phyloP scores from a whole-genome alignment of 2,888 invertebrate genomes.

The Masnerella sp. region DNA sequence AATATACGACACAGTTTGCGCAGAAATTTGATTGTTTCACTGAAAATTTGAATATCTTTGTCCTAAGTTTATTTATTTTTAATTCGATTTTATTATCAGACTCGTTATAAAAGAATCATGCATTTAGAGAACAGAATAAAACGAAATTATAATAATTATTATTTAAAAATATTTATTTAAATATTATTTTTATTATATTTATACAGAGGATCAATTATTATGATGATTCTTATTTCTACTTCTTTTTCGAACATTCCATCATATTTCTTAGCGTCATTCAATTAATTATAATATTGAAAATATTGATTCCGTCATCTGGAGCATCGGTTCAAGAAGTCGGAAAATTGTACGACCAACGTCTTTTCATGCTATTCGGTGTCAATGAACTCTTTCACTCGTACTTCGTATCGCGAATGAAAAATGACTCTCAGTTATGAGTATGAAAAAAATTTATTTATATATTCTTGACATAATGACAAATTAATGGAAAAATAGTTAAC shows the following conservation, averaged over 20 bases:
- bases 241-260: background rate
- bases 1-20: background rate
- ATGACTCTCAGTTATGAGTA: background rate
- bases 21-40: background rate
- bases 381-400: conserved; percentile 5
- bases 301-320: background rate
- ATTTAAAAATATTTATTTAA: too few relatives aligned
- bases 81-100: too few relatives aligned
- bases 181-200: too few relatives aligned
- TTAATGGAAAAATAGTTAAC: too few relatives aligned
- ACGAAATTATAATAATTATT: too few relatives aligned
- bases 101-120: too few relatives aligned
- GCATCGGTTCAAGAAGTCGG: background rate
- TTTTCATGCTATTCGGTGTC: conserved; percentile 13
- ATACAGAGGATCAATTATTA: too few relatives aligned
- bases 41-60: too few relatives aligned
- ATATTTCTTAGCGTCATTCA: background rate
- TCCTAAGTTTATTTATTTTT: too few relatives aligned
- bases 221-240: background rate
- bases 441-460: conserved; percentile 1
- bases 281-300: background rate
- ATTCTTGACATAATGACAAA: too few relatives aligned
- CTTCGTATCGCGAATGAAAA: background rate
- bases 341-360: conserved; percentile 8
- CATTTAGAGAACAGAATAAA: too few relatives aligned